Conservation (phyloP, 2,113 vertebrate species). For the Entomyzon cyanotis region DNA sequence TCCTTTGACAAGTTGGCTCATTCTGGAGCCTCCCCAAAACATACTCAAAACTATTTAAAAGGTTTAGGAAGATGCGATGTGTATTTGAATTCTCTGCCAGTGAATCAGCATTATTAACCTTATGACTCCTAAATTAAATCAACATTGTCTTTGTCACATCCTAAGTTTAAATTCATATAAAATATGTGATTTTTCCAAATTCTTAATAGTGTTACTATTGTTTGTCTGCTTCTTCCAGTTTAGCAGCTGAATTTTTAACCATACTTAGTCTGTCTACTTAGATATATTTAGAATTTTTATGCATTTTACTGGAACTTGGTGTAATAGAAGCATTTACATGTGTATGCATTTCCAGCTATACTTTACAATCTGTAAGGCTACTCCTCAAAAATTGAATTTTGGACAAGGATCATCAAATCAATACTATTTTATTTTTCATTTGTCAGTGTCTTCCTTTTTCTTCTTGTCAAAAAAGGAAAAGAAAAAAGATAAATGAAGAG, state of each 20-base stretch:
- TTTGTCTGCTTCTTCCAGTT: background rate
- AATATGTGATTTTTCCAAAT: background rate
- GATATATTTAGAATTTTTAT: background rate
- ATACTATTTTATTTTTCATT: background rate
- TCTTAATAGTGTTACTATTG: background rate
- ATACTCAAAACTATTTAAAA: background rate
- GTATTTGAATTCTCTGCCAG: background rate
- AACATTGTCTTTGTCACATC: background rate
- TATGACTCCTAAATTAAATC: background rate
- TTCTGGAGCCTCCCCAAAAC: background rate
- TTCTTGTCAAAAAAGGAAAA: background rate
- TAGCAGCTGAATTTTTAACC: background rate
- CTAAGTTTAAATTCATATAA: background rate
- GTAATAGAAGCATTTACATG: background rate
- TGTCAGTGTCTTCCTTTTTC: background rate
- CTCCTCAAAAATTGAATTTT: background rate
- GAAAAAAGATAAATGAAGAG: background rate
- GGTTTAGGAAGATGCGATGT: background rate
- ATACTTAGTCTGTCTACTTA: background rate
- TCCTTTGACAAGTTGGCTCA: background rate
- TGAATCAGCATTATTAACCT: background rate
- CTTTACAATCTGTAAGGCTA: background rate
- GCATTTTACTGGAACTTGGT: background rate
- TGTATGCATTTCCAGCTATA: background rate
- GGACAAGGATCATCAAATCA: background rate